Evolutionary conservation across 2,113 vertebrate species (phyloP).

Genomic region (Passer montanus): DNA sequence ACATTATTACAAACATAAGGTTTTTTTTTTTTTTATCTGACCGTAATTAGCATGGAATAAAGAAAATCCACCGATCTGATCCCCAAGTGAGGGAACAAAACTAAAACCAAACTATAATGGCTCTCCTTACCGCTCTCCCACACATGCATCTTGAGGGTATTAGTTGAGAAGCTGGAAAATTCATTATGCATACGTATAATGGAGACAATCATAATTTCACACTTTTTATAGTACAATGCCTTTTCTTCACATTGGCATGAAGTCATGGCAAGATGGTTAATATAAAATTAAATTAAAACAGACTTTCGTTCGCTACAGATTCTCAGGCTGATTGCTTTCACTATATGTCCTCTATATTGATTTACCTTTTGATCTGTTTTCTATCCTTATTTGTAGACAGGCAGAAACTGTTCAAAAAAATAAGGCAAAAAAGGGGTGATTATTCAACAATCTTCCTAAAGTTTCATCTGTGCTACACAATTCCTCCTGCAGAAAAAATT

Average conservation of each 20-base stretch:
- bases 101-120: neutral
- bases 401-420: neutral
- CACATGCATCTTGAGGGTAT: neutral
- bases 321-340: neutral
- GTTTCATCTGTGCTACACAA: neutral
- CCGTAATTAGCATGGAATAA: neutral
- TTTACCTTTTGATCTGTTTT: neutral
- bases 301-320: neutral
- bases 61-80: neutral
- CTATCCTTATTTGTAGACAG: neutral
- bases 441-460: neutral
- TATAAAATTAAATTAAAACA: neutral
- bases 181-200: neutral
- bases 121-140: neutral
- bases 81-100: neutral
- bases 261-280: neutral
- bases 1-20: neutral
- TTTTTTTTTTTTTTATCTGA: neutral
- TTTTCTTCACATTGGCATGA: neutral
- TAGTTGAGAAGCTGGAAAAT: neutral
- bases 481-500: neutral
- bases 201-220: neutral
- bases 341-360: neutral
- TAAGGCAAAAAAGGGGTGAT: rapidly evolving
- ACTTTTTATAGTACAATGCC: neutral